Evolutionary conservation across 1,140 invertebrate species (phyloP).

Genomic region (Conus betulinus): DNA sequence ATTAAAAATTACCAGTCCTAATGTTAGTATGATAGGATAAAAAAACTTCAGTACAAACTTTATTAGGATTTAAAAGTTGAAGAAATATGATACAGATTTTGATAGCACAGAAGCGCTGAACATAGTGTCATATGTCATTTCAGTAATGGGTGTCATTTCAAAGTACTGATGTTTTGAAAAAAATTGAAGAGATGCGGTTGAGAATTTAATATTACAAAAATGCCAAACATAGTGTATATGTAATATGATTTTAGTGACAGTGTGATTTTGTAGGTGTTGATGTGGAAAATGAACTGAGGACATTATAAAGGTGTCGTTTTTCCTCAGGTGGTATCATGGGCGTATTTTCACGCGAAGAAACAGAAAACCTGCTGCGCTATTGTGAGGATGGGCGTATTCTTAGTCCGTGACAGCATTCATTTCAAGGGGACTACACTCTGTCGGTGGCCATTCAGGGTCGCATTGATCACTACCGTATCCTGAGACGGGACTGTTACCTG

Average conservation of each 20-base stretch:
- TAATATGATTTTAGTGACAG: not conserved
- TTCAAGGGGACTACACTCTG: conserved; percentile 98
- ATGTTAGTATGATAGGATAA: too few species aligned
- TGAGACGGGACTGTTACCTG: conserved; percentile 59
- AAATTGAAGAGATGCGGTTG: too few species aligned
- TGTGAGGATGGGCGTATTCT: conserved; percentile 93
- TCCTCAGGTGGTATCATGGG: conserved; percentile 96
- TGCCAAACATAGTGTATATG: too few species aligned
- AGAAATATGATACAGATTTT: too few species aligned
- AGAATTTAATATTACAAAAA: too few species aligned
- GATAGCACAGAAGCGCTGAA: too few species aligned
- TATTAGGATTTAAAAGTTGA: too few species aligned
- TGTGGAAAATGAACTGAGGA: not conserved
- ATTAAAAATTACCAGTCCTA: too few species aligned
- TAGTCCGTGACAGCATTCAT: conserved; percentile 98
- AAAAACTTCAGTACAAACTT: too few species aligned
- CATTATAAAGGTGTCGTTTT: conserved; percentile 70
- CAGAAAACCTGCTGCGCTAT: conserved; percentile 86
- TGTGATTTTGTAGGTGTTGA: not conserved
- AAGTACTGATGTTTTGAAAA: too few species aligned
- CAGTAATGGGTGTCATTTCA: too few species aligned
- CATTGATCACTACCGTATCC: conserved; percentile 68
- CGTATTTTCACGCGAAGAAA: conserved; percentile 95
- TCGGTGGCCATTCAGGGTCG: conserved; percentile 83
- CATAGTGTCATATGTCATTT: too few species aligned